Evolutionary conservation across 2,888 invertebrate genomes (phyloP), one percentile per base, ranked within the genome.

Genomic region (Ophonus ardosiacus): DNA sequence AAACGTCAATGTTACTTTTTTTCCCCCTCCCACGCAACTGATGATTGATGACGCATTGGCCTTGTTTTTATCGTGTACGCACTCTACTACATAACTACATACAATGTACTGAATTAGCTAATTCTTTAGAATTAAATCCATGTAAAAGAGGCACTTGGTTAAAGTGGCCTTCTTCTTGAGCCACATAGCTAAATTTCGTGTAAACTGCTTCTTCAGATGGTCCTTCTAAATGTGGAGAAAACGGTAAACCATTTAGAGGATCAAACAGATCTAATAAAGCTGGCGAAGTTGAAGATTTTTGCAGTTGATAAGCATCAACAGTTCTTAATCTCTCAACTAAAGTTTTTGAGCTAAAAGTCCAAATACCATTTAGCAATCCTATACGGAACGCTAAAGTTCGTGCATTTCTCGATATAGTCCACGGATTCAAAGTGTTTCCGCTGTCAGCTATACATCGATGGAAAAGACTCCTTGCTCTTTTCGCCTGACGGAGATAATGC

Each of bases 91-190:
- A 2, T 10, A 18, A 24, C 3, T 51, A 76, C 71, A 18, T 76
- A 76, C 76, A 76, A 17, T n/a, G 0, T 2, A 18, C 0, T 13
- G 51, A 10, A 40, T 51, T 38, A 7, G 59, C 17, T 1, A 7
- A 71, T 80, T 85, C 85, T 21, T 68, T 57, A 21, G 80, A 80
- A 71, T 80, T 85, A 65, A 80, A 85, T n/a, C 85, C 85, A 31
- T 56, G 24, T 18, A 85, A 24, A 10, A 85, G 13, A 18, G 85
- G 79, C 0, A 65, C 68, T 8, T 0, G 10, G n/a, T 17, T 18
- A 40, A 80, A 85, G 18, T 21, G 17, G n/a, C 85, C 85, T 7
- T 13, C 0, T 18, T 40, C 6, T 59, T 68, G 21, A 38, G 57
- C 43, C 18, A 13, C 17, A 65, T 80, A 85, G 56, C 68, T 68